Evolutionary conservation across 2,113 vertebrate species (phyloP).

Genomic region (Myrmophylax atrothorax): DNA sequence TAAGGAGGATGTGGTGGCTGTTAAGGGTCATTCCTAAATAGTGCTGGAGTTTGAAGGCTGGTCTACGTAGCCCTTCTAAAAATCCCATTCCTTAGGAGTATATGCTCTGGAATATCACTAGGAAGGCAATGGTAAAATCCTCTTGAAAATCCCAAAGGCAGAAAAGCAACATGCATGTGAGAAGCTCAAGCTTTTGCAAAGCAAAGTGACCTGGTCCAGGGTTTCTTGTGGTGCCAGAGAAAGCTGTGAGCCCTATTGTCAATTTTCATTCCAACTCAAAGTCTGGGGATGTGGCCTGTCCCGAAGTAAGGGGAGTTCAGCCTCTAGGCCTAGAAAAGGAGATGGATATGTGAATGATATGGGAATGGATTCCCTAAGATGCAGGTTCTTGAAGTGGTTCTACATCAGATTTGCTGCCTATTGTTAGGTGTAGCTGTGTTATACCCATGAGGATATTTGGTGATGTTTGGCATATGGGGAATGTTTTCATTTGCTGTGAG

Average conservation of each 20-base stretch:
- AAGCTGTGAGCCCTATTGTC: neutral
- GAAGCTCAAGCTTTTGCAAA: neutral
- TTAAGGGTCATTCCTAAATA: neutral
- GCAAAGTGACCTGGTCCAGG: neutral
- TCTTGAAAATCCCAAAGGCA: neutral
- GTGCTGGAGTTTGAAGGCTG: neutral
- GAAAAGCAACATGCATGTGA: fast-evolving
- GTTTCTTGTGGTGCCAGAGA: neutral
- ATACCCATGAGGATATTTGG: neutral
- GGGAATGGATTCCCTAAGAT: neutral
- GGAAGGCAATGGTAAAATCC: neutral
- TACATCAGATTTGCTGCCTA: neutral
- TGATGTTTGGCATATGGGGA: neutral
- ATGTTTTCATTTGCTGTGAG: neutral
- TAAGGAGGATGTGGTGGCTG: neutral
- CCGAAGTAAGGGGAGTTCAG: neutral
- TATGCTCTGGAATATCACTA: neutral
- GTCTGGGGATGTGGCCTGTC: neutral
- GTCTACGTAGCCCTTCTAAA: neutral
- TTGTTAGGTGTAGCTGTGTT: neutral
- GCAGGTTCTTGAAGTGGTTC: neutral
- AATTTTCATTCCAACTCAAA: fast-evolving
- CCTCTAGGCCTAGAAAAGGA: neutral
- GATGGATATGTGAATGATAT: neutral
- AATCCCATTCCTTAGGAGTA: neutral